Evolutionary conservation across 2,797 vertebrate species (phyloP), one percentile per base, ranked within the genome.

Genomic region (Poeciliopsis paucimaculata): DNA sequence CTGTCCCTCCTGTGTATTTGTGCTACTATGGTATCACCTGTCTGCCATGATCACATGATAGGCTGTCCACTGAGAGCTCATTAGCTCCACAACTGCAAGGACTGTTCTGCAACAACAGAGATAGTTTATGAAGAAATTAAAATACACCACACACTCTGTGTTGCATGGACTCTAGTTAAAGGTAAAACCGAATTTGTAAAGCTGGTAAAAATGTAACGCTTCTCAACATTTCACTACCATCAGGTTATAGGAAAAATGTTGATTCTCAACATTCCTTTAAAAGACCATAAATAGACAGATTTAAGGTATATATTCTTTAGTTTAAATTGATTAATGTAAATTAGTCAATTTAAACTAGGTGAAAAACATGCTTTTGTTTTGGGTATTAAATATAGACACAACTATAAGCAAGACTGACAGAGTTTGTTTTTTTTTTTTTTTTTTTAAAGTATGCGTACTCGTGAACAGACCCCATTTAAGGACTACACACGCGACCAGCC

Each of bases 1-100:
- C 72, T 43, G 71, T 77, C 78, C 84, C 91, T 89, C 84, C 73
- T 64, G 90, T 85, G 92, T 84, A 89, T 90, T 79, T 70, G 31
- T 31, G 88, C 92, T 92, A 86, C 89, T 85, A 93, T 91, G 91
- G 91, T 87, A 82, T 93, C 91, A 92, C 93, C 91, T 94, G 88
- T 91, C 90, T 88, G 80, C 26, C 77, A 84, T 80, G 88, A 92
- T 91, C 93, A 94, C 89, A 84, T 93, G 93, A 92, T 78, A 85
- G 5, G 78, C 34, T n/a, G 78, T 91, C 93, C 90, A 68, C 89
- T 0, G 92, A 92, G 93, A 92, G 88, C 92, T 95, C 91, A 93
- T 94, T 94, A 94, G 87, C 87, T 87, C 68, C 81, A 78, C 82
- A 75, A 76, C 75, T 73, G 79, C 82, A 91, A 46, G 79, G 78